Evolutionary conservation across 2,113 vertebrate genomes (phyloP).

Genomic region (Ophiodon elongatus): DNA sequence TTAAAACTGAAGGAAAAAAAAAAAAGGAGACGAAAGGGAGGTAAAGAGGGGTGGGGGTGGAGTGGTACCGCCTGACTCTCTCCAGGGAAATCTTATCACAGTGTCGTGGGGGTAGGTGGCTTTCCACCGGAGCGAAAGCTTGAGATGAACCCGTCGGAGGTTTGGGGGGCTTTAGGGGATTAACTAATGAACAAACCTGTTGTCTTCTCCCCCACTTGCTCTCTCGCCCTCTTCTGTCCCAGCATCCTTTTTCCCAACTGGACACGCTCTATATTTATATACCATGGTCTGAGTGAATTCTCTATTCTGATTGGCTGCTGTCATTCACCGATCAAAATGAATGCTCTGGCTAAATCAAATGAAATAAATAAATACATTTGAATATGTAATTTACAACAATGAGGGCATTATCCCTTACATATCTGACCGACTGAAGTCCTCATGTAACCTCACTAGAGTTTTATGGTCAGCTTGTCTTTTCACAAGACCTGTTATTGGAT

Average conservation of each 20-base stretch:
- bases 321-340: too few relatives aligned
- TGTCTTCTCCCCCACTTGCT: conserved; percentile 44
- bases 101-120: conserved; percentile 9
- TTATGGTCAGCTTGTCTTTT: conserved; percentile 62
- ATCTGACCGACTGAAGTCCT: conserved; percentile 36
- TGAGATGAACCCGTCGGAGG: conserved; percentile 54
- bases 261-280: conserved; percentile 34
- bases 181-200: conserved; percentile 69
- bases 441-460: conserved; percentile 54
- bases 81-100: conserved; percentile 71
- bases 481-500: conserved; percentile 59
- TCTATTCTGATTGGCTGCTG: background rate
- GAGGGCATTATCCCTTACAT: conserved; percentile 1
- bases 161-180: conserved; percentile 54
- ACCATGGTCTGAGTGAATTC: background rate
- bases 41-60: conserved; percentile 14
- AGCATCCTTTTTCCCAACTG: conserved; percentile 38
- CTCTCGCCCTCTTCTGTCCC: conserved; percentile 6
- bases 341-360: background rate
- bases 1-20: conserved; percentile 33
- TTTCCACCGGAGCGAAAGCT: conserved; percentile 50
- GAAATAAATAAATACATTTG: background rate
- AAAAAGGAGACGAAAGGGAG: conserved; percentile 16
- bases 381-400: background rate
- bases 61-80: conserved; percentile 63